These are phyloP conservation scores for Ctenodactylus gundi DNA, from an alignment of 2,113 vertebrate genomes.

Conservation along the genomic window DNA sequence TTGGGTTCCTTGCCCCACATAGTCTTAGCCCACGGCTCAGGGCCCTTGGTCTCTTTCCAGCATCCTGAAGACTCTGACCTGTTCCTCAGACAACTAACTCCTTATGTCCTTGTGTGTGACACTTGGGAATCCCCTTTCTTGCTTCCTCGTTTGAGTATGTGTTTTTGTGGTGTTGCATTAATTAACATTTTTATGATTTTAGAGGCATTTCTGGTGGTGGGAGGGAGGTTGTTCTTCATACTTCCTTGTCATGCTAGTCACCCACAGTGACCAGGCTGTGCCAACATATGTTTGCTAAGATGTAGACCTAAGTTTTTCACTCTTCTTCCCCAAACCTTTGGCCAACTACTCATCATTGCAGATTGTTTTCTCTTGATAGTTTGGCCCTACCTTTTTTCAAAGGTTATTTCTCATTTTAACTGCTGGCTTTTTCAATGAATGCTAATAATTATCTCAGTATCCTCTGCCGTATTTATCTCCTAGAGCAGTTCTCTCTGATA, in stretches of 20 bases:
- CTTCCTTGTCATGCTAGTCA: not conserved
- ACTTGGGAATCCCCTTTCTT: not conserved
- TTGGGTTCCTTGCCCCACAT: not conserved
- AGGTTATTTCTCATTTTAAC: not conserved
- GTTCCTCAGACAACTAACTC: not conserved
- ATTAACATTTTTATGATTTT: not conserved
- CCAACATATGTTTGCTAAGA: not conserved
- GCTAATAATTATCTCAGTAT: not conserved
- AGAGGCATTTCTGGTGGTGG: not conserved
- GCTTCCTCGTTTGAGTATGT: not conserved
- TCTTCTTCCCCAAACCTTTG: not conserved
- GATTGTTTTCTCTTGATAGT: not conserved
- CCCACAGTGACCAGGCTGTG: not conserved
- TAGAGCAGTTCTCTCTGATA: not conserved
- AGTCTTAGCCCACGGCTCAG: not conserved
- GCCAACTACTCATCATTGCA: too few species aligned
- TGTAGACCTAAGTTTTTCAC: not conserved
- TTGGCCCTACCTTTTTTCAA: not conserved
- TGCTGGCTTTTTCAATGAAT: not conserved
- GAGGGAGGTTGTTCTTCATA: not conserved
- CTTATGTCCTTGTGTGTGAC: not conserved
- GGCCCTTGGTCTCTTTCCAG: not conserved
- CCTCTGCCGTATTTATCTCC: not conserved
- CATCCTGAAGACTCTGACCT: not conserved
- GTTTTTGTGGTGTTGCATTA: not conserved